Evolutionary conservation across 1,140 invertebrate genomes (phyloP), one percentile per base, ranked within the genome.

Genomic region (Dendrolimus punctatus): DNA sequence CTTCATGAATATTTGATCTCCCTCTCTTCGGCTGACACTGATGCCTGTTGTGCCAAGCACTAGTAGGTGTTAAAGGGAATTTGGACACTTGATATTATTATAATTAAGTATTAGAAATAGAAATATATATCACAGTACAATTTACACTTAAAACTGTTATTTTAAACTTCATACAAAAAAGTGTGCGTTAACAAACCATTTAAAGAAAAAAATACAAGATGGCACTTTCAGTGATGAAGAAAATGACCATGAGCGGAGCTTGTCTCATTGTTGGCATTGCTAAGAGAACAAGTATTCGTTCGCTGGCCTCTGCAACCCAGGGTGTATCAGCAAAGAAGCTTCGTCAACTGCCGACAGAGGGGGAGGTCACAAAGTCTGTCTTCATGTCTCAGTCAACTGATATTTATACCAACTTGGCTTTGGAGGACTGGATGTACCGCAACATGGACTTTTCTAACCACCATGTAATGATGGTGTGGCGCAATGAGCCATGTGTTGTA

Each of bases 351-450:
- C 78, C 80, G 8, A 51, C 74, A 23, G 88, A 90, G 66, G 69
- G 74, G 45, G 75, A 88, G 58, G 90, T 93, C 45, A 91, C 91
- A 54, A 96, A 96, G 83, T 94, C 94, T 7, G 95, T 98, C 41
- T 95, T 96, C 64, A 95, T 99, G 63, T 98, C 97, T 0, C 94
- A 95, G 79, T 97, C 95, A 0, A 91, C 91, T 58, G 92, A 98
- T 79, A 93, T 99, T 52, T 97, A 92, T 73, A 93, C 93, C 2
- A 99, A 99, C 87, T 81, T 99, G 65, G 96, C 97, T 8, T 80
- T 99, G 6, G 97, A 99, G 87, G 95, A 98, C 73, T 99, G 97
- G 97, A 85, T 99, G 46, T 98, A 97, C 81, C 90, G 90, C 46
- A 95, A 97, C 76, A 92, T 91, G 66, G 91, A 97, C 78, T 96